These are phyloP conservation scores for Drosophila mauritiana DNA, from an alignment of 1,140 invertebrate genomes.

Conservation along the genomic window DNA sequence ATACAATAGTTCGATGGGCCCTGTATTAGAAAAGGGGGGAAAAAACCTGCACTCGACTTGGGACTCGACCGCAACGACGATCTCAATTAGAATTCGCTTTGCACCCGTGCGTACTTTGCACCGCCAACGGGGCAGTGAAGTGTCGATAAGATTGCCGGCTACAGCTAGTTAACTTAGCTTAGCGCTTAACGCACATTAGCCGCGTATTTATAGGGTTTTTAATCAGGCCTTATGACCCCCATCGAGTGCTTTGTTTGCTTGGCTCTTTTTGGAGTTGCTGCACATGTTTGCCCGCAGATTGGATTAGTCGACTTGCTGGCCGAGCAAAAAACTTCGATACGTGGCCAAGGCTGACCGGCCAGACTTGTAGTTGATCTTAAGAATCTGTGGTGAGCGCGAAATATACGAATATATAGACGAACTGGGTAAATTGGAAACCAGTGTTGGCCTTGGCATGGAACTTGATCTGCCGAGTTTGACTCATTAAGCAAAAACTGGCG, in stretches of 20 bases:
- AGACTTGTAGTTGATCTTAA: slow-evolving; percentile 54
- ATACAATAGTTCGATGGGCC: slow-evolving; percentile 12
- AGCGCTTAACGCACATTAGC: slow-evolving; percentile 21
- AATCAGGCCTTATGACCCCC: slow-evolving; percentile 52
- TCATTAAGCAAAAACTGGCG: slow-evolving; percentile 26
- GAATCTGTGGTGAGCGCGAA: slow-evolving; percentile 39
- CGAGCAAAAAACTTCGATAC: slow-evolving; percentile 15
- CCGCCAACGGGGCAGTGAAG: slow-evolving; percentile 26
- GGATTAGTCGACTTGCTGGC: slow-evolving; percentile 11
- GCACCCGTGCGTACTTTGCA: slow-evolving; percentile 61
- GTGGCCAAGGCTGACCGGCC: slow-evolving; percentile 50
- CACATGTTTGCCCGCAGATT: slow-evolving; percentile 13
- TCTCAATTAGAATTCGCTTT: slow-evolving; percentile 49
- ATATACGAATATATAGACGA: slow-evolving; percentile 4
- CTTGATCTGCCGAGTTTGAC: slow-evolving; percentile 26
- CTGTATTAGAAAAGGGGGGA: slow-evolving; percentile 6
- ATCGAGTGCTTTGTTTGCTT: slow-evolving; percentile 46
- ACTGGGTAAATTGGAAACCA: slow-evolving; percentile 1
- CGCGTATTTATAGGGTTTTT: slow-evolving; percentile 51
- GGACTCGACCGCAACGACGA: slow-evolving; percentile 26
- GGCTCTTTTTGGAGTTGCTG: slow-evolving; percentile 21
- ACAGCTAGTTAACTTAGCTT: slow-evolving; percentile 32
- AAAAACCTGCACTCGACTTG: slow-evolving; percentile 54
- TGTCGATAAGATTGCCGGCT: slow-evolving; percentile 65
- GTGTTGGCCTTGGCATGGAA: slow-evolving; percentile 41